phyloP scores from a whole-genome alignment of 2,888 invertebrate genomes.

The Drosophila borborema region DNA sequence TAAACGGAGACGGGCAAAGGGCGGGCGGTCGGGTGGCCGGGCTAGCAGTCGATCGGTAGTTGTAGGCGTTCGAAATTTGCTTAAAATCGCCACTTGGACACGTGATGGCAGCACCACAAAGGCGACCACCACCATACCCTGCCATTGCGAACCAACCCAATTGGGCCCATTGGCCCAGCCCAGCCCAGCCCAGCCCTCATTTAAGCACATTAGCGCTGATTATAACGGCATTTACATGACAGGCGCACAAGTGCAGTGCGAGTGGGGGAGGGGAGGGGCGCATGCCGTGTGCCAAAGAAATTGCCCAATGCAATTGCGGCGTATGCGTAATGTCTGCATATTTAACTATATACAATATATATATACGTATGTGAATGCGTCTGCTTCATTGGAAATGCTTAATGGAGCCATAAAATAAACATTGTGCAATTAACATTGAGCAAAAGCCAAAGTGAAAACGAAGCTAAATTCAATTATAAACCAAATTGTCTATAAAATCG shows the following conservation, averaged over 20 bases:
- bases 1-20: not conserved
- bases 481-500: constrained; percentile 39
- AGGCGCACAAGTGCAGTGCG: not conserved
- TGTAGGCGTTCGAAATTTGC: constrained; percentile 34
- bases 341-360: too few relatives aligned
- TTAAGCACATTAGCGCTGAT: constrained; percentile 77
- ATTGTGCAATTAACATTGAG: constrained; percentile 36
- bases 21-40: not conserved
- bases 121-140: not conserved
- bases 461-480: constrained; percentile 47
- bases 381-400: constrained; percentile 29
- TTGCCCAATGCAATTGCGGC: constrained; percentile 34
- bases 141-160: not conserved
- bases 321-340: constrained; percentile 63
- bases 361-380: not conserved
- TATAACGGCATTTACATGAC: constrained; percentile 74
- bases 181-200: constrained; percentile 30
- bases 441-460: constrained; percentile 35
- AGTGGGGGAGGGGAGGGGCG: not conserved
- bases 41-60: not conserved
- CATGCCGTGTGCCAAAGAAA: constrained; percentile 1
- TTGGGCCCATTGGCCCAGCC: not conserved
- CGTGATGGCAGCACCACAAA: constrained; percentile 44
- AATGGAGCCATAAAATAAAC: constrained; percentile 49
- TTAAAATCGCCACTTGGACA: constrained; percentile 56